Evolutionary conservation across 2,888 invertebrate genomes (phyloP).

Genomic region (Synergus japonicus): DNA sequence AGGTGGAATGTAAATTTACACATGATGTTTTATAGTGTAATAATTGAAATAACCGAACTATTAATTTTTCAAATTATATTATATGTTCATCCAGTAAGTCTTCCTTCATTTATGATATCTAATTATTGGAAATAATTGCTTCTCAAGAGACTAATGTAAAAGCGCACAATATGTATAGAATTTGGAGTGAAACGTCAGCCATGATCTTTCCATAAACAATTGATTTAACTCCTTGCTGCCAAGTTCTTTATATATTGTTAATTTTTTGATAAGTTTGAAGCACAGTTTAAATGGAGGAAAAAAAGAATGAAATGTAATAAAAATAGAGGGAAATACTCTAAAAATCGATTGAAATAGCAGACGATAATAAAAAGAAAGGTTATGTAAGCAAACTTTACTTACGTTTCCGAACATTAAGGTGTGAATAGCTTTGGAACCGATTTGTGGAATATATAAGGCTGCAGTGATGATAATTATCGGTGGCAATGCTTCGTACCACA

Average conservation of each 20-base stretch:
- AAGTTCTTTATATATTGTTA: neutral
- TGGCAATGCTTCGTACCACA: slow-evolving; percentile 69
- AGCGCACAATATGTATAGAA: too few species aligned
- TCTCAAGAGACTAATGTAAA: too few species aligned
- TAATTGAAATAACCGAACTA: too few species aligned
- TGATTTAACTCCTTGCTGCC: neutral
- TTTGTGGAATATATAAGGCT: slow-evolving; percentile 46
- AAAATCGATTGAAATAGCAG: neutral
- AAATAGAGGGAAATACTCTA: neutral
- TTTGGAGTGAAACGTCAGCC: neutral
- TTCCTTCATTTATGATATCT: too few species aligned
- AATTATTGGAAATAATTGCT: too few species aligned
- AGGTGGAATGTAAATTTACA: too few species aligned
- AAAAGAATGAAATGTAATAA: neutral
- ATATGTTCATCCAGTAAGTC: too few species aligned
- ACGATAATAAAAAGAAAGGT: slow-evolving; percentile 7
- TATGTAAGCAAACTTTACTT: slow-evolving; percentile 48
- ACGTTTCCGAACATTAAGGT: slow-evolving; percentile 57
- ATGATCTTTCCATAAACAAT: neutral
- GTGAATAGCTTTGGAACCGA: slow-evolving; percentile 38
- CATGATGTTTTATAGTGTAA: too few species aligned
- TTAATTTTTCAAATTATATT: too few species aligned
- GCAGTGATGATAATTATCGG: slow-evolving; percentile 53
- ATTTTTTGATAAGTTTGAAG: neutral
- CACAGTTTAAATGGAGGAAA: neutral